These are phyloP conservation scores for Lordiphosa andalusiaca DNA, from an alignment of 2,888 invertebrate genomes.

Conservation along the genomic window DNA sequence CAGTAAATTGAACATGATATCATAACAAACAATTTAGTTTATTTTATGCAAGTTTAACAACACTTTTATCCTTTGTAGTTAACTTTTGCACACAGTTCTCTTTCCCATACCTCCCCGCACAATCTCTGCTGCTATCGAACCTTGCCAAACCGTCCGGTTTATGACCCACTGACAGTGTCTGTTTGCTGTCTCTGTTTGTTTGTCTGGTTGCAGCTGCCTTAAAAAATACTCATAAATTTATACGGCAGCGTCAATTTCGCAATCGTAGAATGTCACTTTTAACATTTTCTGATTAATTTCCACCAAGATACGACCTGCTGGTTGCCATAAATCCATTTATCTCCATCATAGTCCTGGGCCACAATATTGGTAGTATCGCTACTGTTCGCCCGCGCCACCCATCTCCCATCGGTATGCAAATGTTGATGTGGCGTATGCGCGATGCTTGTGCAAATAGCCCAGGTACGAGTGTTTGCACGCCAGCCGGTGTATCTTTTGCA, in stretches of 20 bases:
- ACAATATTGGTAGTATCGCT: not conserved
- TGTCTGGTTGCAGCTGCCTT: slow-evolving; percentile 22
- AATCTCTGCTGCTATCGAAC: no score
- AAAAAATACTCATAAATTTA: slow-evolving; percentile 57
- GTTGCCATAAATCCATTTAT: slow-evolving; percentile 68
- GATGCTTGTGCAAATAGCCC: slow-evolving; percentile 52
- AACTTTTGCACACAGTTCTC: no score
- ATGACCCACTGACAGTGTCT: slow-evolving; percentile 12
- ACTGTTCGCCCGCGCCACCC: slow-evolving; percentile 4
- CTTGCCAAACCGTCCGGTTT: slow-evolving; percentile 19
- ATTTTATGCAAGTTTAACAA: no score
- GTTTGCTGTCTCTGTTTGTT: slow-evolving; percentile 10
- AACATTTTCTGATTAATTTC: slow-evolving; percentile 68
- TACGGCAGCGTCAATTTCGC: slow-evolving; percentile 63
- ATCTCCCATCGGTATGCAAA: slow-evolving; percentile 45
- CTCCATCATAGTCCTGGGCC: slow-evolving; percentile 58
- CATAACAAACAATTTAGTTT: no score
- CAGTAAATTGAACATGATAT: no score
- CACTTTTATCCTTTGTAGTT: no score
- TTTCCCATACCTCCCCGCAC: no score
- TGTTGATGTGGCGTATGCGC: slow-evolving; percentile 66
- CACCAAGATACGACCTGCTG: slow-evolving; percentile 50
- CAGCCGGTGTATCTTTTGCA: slow-evolving; percentile 37
- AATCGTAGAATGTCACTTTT: slow-evolving; percentile 64
- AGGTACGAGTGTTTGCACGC: slow-evolving; percentile 36